These are phyloP conservation scores for Sebastes itinus DNA, from an alignment of 2,797 vertebrate species.

Conservation along the genomic window DNA sequence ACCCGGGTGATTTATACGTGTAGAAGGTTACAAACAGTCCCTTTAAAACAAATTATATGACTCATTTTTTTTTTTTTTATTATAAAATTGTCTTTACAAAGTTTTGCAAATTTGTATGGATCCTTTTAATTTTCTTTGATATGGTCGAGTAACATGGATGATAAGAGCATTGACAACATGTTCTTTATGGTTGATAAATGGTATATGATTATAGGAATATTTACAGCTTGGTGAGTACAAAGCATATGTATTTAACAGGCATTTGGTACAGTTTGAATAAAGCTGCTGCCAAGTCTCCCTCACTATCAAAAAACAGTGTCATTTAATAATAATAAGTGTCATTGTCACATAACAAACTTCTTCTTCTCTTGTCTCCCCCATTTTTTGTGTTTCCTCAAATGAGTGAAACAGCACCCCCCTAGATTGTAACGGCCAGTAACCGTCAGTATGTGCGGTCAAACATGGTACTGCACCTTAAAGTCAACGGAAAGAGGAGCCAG, in stretches of 20 bases:
- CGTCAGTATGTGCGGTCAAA: neutral
- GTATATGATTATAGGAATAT: neutral
- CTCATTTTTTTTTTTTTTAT: neutral
- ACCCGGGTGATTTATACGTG: fast-evolving
- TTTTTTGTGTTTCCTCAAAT: neutral
- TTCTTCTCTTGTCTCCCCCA: neutral
- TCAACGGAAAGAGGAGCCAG: neutral
- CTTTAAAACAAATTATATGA: neutral
- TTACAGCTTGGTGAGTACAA: neutral
- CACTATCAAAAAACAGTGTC: neutral
- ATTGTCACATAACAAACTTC: neutral
- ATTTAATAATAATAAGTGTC: neutral
- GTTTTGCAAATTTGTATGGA: neutral
- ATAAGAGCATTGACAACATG: neutral
- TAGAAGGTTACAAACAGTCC: too few relatives aligned
- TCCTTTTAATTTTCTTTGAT: neutral
- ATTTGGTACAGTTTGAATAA: neutral
- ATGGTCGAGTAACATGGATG: neutral
- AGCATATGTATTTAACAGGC: neutral
- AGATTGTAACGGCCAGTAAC: fast-evolving
- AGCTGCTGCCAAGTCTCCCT: neutral
- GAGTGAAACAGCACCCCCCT: neutral
- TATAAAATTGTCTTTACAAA: neutral
- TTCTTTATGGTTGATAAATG: neutral
- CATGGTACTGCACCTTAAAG: neutral